phyloP scores from a whole-genome alignment of 2,113 vertebrate genomes.

The Raja brachyura region DNA sequence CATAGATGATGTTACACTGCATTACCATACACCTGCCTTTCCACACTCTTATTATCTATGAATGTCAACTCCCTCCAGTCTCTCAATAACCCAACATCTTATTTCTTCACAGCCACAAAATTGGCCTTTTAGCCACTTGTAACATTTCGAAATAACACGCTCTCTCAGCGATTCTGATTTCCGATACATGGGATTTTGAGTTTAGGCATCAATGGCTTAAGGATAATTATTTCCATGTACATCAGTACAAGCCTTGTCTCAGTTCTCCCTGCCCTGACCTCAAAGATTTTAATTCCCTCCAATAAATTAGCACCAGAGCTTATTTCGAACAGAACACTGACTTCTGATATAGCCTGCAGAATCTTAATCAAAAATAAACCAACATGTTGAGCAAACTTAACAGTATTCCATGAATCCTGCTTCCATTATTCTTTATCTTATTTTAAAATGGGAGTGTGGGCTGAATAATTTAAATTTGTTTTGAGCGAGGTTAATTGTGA shows the following conservation, averaged over 20 bases:
- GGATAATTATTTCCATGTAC: not conserved
- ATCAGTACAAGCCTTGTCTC: not conserved
- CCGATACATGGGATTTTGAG: not conserved
- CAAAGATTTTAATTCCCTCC: not conserved
- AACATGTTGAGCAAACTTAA: not conserved
- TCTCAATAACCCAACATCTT: not conserved
- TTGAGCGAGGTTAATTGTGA: not conserved
- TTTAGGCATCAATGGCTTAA: not conserved
- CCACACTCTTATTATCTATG: not conserved
- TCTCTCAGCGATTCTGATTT: not conserved
- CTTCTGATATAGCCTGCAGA: not conserved
- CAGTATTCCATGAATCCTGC: not conserved
- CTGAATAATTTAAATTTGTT: not conserved
- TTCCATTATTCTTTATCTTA: not conserved
- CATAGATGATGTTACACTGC: not conserved
- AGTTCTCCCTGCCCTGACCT: not conserved
- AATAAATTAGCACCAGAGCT: not conserved
- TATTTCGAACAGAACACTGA: not conserved
- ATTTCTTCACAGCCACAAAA: not conserved
- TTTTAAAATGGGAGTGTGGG: not conserved
- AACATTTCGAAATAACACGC: not conserved
- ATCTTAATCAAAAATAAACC: not conserved
- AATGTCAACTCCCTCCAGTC: not conserved
- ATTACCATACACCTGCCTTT: not conserved
- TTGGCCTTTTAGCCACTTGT: not conserved